Percentiles rank a stretch among this genome's conserved stretches.
These are phyloP conservation scores for Diorhabda carinulata DNA, from an alignment of 1,140 invertebrate genomes.

Conservation along the genomic window DNA sequence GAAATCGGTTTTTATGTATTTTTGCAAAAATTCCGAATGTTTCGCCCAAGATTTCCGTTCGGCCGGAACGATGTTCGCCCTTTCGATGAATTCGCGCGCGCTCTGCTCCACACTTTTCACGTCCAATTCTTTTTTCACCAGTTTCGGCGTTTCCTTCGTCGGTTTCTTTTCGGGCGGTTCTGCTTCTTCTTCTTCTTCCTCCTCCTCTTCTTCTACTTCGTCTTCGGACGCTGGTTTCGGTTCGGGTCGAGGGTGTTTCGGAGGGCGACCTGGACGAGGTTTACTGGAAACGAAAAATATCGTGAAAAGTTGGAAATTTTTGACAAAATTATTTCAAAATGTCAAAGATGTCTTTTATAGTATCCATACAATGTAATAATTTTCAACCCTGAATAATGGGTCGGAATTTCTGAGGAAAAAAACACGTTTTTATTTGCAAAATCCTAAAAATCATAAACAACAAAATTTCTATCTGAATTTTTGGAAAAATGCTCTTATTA, in stretches of 20 bases:
- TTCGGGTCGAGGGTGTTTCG: constrained; percentile 29
- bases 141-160: constrained; percentile 18
- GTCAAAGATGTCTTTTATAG: too few relatives aligned
- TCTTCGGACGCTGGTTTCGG: constrained; percentile 12
- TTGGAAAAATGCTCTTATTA: too few relatives aligned
- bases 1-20: constrained; percentile 29
- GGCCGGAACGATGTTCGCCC: constrained; percentile 28
- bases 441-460: too few relatives aligned
- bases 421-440: too few relatives aligned
- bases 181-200: neutral
- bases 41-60: constrained; percentile 37
- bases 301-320: too few relatives aligned
- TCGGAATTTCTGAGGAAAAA: too few relatives aligned
- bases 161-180: constrained; percentile 30
- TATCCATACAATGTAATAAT: too few relatives aligned
- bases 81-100: constrained; percentile 27
- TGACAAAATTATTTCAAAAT: too few relatives aligned
- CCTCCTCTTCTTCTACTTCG: constrained; percentile 19
- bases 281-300: constrained; percentile 24
- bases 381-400: too few relatives aligned
- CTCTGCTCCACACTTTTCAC: constrained; percentile 5
- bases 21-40: constrained; percentile 39
- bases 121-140: neutral
- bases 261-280: constrained; percentile 36
- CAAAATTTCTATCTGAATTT: too few relatives aligned